phyloP scores from a whole-genome alignment of 2,797 vertebrate species.

The Sphaeramia orbicularis region DNA sequence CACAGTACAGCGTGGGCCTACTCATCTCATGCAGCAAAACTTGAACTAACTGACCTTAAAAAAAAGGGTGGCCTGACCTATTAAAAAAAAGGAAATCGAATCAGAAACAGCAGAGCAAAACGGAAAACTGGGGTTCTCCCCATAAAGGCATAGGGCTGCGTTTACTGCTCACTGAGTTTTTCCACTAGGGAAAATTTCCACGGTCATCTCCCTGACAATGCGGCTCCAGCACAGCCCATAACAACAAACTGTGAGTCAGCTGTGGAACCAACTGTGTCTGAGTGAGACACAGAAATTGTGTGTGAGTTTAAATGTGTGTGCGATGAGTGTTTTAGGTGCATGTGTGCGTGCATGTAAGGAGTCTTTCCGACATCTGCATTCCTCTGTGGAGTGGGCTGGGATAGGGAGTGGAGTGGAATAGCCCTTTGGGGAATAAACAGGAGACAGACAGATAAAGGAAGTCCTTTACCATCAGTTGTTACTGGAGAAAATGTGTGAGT shows the following conservation, averaged over 20 bases:
- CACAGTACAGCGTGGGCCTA: slow-evolving; percentile 5
- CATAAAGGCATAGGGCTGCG: slow-evolving; percentile 62
- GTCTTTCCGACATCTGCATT: slow-evolving; percentile 70
- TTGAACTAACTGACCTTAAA: slow-evolving; percentile 27
- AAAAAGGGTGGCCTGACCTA: slow-evolving; percentile 41
- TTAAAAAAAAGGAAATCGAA: slow-evolving; percentile 41
- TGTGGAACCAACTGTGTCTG: slow-evolving; percentile 48
- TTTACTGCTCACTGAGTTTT: slow-evolving; percentile 66
- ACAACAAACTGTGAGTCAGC: slow-evolving; percentile 77
- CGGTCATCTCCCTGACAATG: slow-evolving; percentile 66
- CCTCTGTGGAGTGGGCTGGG: slow-evolving; percentile 58
- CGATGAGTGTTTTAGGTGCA: slow-evolving; percentile 4
- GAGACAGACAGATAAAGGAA: slow-evolving; percentile 66
- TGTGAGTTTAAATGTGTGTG: background rate
- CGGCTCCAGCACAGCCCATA: slow-evolving; percentile 51
- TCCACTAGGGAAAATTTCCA: slow-evolving; percentile 75
- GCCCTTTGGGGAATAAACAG: slow-evolving; percentile 65
- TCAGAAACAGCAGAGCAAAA: slow-evolving; percentile 62
- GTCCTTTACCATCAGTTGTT: slow-evolving; percentile 63
- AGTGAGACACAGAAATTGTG: slow-evolving; percentile 37
- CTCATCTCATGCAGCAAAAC: slow-evolving; percentile 17
- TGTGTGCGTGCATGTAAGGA: slow-evolving; percentile 29
- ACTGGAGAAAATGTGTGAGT: slow-evolving; percentile 34
- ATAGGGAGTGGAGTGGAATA: slow-evolving; percentile 52
- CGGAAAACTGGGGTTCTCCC: slow-evolving; percentile 73